These are phyloP conservation scores for Sceloporus undulatus DNA, from an alignment of 2,113 vertebrate species.

Conservation along the genomic window DNA sequence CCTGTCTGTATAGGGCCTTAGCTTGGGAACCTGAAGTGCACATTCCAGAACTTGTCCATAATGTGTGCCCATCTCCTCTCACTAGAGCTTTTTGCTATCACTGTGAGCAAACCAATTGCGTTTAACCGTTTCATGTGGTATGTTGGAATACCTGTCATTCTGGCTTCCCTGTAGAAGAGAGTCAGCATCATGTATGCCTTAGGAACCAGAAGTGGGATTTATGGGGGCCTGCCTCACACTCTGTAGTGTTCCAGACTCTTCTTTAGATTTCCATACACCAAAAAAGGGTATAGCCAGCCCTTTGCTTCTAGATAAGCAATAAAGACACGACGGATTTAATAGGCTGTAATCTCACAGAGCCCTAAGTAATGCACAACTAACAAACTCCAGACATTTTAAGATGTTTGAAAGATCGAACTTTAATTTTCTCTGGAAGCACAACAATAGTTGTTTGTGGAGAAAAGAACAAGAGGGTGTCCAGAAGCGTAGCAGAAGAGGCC, in stretches of 20 bases:
- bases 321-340: too few species aligned
- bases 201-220: neutral
- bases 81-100: too few species aligned
- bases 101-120: too few species aligned
- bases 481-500: neutral
- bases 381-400: neutral
- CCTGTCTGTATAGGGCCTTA: too few species aligned
- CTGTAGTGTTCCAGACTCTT: neutral
- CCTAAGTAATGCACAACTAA: too few species aligned
- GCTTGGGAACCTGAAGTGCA: too few species aligned
- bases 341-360: too few species aligned
- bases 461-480: neutral
- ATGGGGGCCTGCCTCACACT: neutral
- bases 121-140: too few species aligned
- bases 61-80: too few species aligned
- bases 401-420: neutral
- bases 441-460: neutral
- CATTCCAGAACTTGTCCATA: too few species aligned
- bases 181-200: neutral
- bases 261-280: neutral
- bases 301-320: too few species aligned
- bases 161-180: neutral
- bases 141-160: neutral
- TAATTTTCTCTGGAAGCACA: neutral
- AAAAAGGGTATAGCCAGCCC: neutral